These are phyloP conservation scores for Scopus umbretta DNA, from an alignment of 2,113 vertebrate species.

Conservation along the genomic window DNA sequence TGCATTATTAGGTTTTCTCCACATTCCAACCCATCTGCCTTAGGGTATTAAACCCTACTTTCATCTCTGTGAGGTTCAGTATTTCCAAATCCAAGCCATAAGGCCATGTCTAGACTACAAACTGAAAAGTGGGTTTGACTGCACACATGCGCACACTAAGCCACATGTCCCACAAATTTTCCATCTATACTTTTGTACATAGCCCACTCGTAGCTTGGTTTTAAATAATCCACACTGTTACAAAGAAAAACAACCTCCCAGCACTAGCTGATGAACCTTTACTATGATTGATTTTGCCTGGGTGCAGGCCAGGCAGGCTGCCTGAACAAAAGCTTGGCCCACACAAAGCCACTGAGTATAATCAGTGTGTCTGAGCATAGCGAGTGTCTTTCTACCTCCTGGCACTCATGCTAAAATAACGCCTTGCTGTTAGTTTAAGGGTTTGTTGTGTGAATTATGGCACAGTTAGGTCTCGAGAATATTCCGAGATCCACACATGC, in stretches of 20 bases:
- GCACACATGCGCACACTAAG: not conserved
- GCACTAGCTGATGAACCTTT: not conserved
- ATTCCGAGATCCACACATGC: not conserved
- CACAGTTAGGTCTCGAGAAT: not conserved
- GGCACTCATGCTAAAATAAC: not conserved
- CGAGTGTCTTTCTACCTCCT: not conserved
- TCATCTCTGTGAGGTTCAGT: constrained; percentile 33
- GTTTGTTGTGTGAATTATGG: not conserved
- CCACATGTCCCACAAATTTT: not conserved
- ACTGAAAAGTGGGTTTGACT: constrained; percentile 34
- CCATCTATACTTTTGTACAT: not conserved
- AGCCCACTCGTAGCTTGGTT: not conserved
- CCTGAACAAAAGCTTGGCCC: constrained; percentile 40
- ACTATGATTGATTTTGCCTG: constrained; percentile 23
- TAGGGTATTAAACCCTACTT: constrained; percentile 44
- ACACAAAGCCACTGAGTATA: not conserved
- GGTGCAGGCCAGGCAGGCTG: not conserved
- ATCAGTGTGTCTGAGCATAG: not conserved
- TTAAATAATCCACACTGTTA: not conserved
- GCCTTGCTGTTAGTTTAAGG: not conserved
- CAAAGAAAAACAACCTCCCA: not conserved
- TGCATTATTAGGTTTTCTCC: constrained; percentile 41
- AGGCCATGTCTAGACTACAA: constrained; percentile 52
- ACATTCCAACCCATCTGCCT: constrained; percentile 53
- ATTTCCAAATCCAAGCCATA: constrained; percentile 51